phyloP scores from a whole-genome alignment of 2,113 vertebrate species.

The Podiceps cristatus region DNA sequence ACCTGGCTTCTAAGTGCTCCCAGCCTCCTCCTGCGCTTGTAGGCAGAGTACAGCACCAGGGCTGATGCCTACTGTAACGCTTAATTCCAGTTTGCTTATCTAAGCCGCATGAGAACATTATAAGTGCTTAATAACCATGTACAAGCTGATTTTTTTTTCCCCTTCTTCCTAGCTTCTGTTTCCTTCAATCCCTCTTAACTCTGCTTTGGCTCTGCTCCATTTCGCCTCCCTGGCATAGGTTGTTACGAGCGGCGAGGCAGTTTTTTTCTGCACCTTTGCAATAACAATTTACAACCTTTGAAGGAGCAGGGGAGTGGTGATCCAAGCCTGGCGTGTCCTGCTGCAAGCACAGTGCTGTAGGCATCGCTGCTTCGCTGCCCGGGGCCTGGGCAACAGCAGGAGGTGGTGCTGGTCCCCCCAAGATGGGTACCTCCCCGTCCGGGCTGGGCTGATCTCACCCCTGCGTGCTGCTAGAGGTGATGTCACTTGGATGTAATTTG shows the following conservation, averaged over 20 bases:
- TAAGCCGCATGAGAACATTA: background rate
- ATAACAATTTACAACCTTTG: background rate
- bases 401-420: background rate
- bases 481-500: background rate
- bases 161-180: background rate
- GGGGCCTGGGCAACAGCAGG: background rate
- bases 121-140: constrained; percentile 8
- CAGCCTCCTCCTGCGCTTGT: background rate
- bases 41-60: background rate
- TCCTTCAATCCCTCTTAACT: background rate
- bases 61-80: background rate
- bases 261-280: background rate
- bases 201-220: background rate
- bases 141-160: background rate
- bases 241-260: background rate
- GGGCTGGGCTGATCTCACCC: background rate
- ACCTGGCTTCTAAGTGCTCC: background rate
- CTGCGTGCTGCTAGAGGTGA: background rate
- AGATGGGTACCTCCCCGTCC: background rate
- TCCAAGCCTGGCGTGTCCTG: background rate
- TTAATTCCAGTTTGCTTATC: constrained; percentile 10
- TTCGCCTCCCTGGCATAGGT: background rate
- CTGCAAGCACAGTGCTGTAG: background rate
- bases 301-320: background rate
- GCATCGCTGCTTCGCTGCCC: background rate